Base-by-base conservation (phyloP, 2,113 vertebrate genomes). In the Bubalus kerabau region DNA sequence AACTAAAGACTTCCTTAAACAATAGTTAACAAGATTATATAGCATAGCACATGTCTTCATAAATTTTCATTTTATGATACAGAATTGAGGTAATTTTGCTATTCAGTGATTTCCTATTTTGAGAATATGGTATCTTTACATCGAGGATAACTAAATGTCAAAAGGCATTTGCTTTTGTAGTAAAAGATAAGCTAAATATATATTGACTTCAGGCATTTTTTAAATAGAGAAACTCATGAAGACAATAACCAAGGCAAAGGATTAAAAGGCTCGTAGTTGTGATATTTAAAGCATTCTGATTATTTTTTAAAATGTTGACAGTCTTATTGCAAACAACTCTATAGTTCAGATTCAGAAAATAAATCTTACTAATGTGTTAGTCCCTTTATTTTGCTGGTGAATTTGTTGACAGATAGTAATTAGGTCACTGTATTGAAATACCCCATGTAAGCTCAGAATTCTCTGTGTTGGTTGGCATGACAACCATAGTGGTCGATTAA, bases 321-420 rank as follows among this genome's bases (percentile, higher is more conserved):
- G 89, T 97, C 97, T 98, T 88, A 86, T 87, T 97, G 84, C 82
- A 97, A 97, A 67, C 94, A 93, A 97, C 96, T 98, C 83, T 96
- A 92, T 94, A 91, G 82, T 98, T 96, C 93, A 74, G 92, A 95
- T 87, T 96, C 43, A 93, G 96, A 91, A 98, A 98, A 98, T 98
- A 98, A 98, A 98, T 98, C 99, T 98, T 98, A 91, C 96, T 98
- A 99, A 99, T 98, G 98, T 98, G 98, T 98, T 99, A 99, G 98
- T 96, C 98, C 99, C 98, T 98, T 99, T 98, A 99, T 99, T 99
- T 99, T 99, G 99, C 99, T 98, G 98, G 98, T 99, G 99, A 99
- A 99, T 99, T 99, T 99, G 99, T 99, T 99, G 99, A 99, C 99
- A 99, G 99, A 99, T 98, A 98, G 99, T 99, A 99, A 99, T 99